Conservation (phyloP, 2,113 vertebrate genomes). For the Tachuris rubrigastra region DNA sequence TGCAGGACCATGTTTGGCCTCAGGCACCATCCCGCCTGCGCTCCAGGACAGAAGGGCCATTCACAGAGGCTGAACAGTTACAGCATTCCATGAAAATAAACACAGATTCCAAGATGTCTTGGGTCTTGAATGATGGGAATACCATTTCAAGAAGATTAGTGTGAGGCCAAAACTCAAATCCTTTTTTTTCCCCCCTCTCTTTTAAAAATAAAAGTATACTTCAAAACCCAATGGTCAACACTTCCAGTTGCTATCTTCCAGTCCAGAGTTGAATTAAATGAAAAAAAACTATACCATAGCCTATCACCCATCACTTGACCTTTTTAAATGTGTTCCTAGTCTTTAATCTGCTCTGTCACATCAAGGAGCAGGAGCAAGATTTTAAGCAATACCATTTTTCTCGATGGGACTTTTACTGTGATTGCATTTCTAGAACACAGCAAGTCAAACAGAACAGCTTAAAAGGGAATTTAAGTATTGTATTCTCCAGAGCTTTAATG, state of each 20-base stretch:
- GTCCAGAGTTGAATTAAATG: background rate
- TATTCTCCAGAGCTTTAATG: background rate
- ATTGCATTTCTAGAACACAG: background rate
- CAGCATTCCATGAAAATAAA: background rate
- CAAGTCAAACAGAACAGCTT: background rate
- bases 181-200: rapidly evolving
- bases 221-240: background rate
- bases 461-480: background rate
- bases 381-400: background rate
- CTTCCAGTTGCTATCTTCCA: background rate
- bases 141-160: background rate
- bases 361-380: background rate
- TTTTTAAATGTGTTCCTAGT: background rate
- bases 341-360: background rate
- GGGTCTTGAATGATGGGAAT: background rate
- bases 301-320: background rate
- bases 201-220: background rate
- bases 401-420: background rate
- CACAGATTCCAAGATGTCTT: background rate
- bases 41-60: background rate
- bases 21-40: background rate
- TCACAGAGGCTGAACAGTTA: background rate
- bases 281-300: background rate
- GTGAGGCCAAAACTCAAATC: background rate
- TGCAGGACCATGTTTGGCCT: background rate